Evolutionary conservation across 1,140 invertebrate genomes (phyloP).

Genomic region (Agraylea sexmaculata): DNA sequence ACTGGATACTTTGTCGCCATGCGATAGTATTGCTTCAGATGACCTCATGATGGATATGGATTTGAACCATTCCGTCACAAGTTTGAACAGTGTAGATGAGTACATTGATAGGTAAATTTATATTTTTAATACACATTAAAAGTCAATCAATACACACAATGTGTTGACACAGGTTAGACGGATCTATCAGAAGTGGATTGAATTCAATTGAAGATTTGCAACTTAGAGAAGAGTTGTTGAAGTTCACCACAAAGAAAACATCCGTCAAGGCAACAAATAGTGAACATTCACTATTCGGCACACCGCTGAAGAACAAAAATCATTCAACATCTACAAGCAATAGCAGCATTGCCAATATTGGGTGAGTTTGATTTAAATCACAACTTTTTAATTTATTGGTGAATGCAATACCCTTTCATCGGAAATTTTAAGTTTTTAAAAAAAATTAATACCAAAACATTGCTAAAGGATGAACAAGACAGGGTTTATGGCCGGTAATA

Average conservation of each 20-base stretch:
- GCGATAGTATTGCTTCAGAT: conserved; percentile 66
- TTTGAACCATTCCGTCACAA: conserved; percentile 40
- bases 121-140: too few relatives aligned
- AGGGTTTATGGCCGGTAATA: too few relatives aligned
- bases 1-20: conserved; percentile 63
- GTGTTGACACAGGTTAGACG: conserved; percentile 31
- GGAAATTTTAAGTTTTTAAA: too few relatives aligned
- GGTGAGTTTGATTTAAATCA: too few relatives aligned
- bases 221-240: conserved; percentile 32
- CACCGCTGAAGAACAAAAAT: conserved; percentile 21
- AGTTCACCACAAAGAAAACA: conserved; percentile 12
- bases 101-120: conserved; percentile 48
- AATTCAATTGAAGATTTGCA: conserved; percentile 39
- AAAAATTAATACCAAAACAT: too few relatives aligned
- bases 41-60: conserved; percentile 77
- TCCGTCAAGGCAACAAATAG: conserved; percentile 10
- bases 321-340: conserved; percentile 33
- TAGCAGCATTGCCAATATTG: conserved; percentile 32
- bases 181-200: conserved; percentile 35
- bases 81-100: conserved; percentile 58
- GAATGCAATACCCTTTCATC: too few relatives aligned
- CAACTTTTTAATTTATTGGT: background rate
- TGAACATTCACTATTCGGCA: conserved; percentile 9
- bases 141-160: background rate
- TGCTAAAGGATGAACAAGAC: too few relatives aligned